A percentile compares a stretch with the other conserved stretches of the same genome.
phyloP scores from a whole-genome alignment of 1,140 invertebrate genomes.

The Hycleus phaleratus region DNA sequence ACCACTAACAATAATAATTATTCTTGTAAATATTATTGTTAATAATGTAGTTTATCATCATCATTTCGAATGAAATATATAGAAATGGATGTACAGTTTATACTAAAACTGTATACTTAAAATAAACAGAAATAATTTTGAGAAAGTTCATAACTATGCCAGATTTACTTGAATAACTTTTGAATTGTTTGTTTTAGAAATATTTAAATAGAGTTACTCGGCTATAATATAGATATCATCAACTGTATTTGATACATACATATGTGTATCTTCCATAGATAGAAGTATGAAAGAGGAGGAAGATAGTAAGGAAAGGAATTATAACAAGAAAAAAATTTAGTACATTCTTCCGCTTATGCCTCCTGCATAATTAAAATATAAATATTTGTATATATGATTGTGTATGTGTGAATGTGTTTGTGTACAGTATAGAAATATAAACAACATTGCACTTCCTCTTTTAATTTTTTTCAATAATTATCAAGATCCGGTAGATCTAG shows the following conservation, averaged over 20 bases:
- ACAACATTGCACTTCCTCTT: constrained; percentile 8
- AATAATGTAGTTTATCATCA: constrained; percentile 8
- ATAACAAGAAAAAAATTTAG: constrained; percentile 11
- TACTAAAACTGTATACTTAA: constrained; percentile 15
- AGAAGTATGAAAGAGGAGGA: too few relatives aligned
- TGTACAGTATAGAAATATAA: background rate
- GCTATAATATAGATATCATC: too few relatives aligned
- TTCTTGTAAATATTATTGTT: constrained; percentile 16
- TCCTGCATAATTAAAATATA: constrained; percentile 14
- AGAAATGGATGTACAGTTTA: constrained; percentile 6
- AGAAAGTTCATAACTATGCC: constrained; percentile 16
- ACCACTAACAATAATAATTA: too few relatives aligned
- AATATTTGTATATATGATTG: constrained; percentile 17
- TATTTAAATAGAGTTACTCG: constrained; percentile 15
- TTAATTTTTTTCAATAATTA: constrained; percentile 1
- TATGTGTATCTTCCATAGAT: constrained; percentile 1
- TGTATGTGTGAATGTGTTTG: constrained; percentile 6
- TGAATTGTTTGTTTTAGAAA: constrained; percentile 16
- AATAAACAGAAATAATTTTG: constrained; percentile 18
- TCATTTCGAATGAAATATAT: constrained; percentile 13
- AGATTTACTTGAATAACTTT: constrained; percentile 17
- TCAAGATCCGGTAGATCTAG: constrained; percentile 3
- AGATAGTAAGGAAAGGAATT: too few relatives aligned
- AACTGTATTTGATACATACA: background rate
- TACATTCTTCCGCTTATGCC: constrained; percentile 17